Conservation (phyloP, 2,888 invertebrate genomes). For the Argyresthia albistria region DNA sequence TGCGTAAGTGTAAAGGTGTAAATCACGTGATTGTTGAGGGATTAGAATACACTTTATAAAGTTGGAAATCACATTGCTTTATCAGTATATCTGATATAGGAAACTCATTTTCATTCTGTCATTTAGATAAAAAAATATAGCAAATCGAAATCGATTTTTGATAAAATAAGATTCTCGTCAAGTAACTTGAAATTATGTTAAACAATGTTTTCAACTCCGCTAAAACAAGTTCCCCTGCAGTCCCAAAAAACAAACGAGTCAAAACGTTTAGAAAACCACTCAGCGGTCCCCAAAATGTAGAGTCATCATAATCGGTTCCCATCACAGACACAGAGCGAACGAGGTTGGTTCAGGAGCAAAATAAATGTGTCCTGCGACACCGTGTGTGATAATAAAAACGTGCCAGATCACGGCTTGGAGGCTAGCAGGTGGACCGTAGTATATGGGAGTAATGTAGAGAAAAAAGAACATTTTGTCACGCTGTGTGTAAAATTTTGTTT, state of each 20-base stretch:
- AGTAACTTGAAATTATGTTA: too few species aligned
- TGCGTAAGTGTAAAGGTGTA: neutral
- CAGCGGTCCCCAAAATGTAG: neutral
- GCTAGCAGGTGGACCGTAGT: slow-evolving; percentile 41
- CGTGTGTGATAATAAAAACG: slow-evolving; percentile 17
- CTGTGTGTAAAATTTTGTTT: too few species aligned
- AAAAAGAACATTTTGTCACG: too few species aligned
- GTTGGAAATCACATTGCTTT: too few species aligned
- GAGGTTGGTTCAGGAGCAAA: neutral
- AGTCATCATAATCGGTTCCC: slow-evolving; percentile 1
- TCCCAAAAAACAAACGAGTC: neutral
- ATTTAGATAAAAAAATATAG: too few species aligned
- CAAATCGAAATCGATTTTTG: too few species aligned
- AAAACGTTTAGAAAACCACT: neutral
- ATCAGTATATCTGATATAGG: too few species aligned
- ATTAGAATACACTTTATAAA: too few species aligned
- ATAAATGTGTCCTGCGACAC: neutral
- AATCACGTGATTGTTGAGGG: neutral
- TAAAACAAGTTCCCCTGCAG: neutral
- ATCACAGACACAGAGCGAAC: neutral
- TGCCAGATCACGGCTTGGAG: slow-evolving; percentile 42
- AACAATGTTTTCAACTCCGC: too few species aligned
- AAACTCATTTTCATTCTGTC: too few species aligned
- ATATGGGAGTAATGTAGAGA: slow-evolving; percentile 12
- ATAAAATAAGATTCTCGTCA: too few species aligned